A percentile compares a stretch with the other conserved stretches of the same genome.
Evolutionary conservation across 1,140 invertebrate genomes (phyloP).

Genomic region (Himalopsyche phryganea): DNA sequence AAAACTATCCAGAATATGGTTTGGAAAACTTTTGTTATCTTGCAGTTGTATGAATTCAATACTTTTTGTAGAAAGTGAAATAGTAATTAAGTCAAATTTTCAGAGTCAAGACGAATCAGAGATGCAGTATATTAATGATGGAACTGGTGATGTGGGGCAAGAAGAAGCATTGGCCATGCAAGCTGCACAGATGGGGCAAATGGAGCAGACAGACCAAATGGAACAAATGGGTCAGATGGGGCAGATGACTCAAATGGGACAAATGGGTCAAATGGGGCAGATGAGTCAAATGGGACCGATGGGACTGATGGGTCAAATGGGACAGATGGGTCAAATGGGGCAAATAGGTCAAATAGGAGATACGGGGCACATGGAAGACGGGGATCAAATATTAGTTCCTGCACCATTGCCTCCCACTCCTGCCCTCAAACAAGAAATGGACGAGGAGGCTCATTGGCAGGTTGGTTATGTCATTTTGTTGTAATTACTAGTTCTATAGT

Average conservation of each 20-base stretch:
- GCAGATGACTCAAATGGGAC: not conserved
- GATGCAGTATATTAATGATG: not conserved
- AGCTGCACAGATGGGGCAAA: not conserved
- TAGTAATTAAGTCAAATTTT: too few species aligned
- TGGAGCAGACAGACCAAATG: not conserved
- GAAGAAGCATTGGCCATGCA: not conserved
- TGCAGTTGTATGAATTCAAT: too few species aligned
- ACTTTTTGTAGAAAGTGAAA: too few species aligned
- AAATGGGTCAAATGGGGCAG: not conserved
- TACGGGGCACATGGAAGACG: not conserved
- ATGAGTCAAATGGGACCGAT: not conserved
- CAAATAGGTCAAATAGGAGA: not conserved
- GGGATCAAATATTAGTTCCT: not conserved
- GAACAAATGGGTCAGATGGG: not conserved
- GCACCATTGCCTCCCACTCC: constrained; percentile 1
- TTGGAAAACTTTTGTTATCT: too few species aligned
- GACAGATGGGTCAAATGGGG: not conserved
- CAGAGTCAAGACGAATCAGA: too few species aligned
- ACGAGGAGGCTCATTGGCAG: constrained; percentile 27
- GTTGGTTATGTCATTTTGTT: constrained; percentile 10
- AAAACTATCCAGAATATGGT: too few species aligned
- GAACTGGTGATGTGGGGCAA: too few species aligned
- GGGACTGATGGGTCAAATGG: not conserved
- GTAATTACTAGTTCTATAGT: not conserved
- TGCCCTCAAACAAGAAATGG: constrained; percentile 26